Percentiles rank a stretch among this genome's conserved stretches.
These are phyloP conservation scores for Eunapius fragilis DNA, from an alignment of 37 sponge, comb jelly and placozoan genomes.

Conservation along the genomic window DNA sequence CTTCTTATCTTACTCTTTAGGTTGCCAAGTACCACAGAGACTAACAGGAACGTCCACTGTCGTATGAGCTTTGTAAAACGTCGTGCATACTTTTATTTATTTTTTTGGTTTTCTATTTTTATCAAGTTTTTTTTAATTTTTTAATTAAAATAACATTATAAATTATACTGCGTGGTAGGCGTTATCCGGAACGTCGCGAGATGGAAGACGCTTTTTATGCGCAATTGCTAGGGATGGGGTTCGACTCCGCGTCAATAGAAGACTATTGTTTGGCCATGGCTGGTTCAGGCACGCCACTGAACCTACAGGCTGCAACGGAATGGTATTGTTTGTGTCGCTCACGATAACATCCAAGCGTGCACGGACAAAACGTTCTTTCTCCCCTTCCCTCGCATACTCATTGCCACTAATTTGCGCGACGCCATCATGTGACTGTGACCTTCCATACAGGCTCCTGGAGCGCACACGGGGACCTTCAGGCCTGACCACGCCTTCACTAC, in stretches of 20 bases:
- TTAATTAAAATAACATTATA: no score
- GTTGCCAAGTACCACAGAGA: neutral
- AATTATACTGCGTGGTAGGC: neutral
- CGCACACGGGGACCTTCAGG: neutral
- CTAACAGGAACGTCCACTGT: neutral
- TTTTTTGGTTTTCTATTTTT: neutral
- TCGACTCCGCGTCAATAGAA: conserved; percentile 28
- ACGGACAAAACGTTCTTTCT: no score
- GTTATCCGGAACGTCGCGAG: neutral
- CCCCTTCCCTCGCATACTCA: no score
- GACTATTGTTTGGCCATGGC: conserved; percentile 22
- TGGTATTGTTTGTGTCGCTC: conserved; percentile 38
- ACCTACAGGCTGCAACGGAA: conserved; percentile 57
- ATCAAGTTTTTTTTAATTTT: neutral
- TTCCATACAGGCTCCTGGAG: neutral
- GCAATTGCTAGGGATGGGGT: conserved; percentile 58
- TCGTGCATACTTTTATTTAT: neutral
- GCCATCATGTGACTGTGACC: neutral
- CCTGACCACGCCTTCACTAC: neutral
- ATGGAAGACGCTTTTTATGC: conserved; percentile 44
- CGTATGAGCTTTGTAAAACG: neutral
- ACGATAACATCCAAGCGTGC: neutral
- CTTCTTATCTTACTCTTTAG: neutral
- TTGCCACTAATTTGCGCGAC: no score
- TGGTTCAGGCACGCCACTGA: conserved; percentile 2